A percentile compares a stretch with the other conserved stretches of the same genome.
Conservation (phyloP, 2,888 invertebrate species). For the Agrochola macilenta region DNA sequence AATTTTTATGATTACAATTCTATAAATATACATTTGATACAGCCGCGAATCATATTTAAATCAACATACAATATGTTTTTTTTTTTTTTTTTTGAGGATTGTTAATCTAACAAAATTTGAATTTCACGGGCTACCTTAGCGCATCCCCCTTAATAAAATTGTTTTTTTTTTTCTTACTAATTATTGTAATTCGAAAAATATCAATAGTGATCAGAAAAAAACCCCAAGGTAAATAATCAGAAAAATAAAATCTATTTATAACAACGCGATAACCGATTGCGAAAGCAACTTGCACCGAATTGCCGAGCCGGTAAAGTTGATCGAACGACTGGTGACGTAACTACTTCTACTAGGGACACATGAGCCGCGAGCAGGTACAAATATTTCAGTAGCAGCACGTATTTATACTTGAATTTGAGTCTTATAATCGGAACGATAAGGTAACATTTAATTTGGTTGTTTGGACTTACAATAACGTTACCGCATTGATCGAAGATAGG, state of each 20-base stretch:
- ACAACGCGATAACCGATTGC: background rate
- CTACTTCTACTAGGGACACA: constrained; percentile 81
- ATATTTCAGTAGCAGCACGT: constrained; percentile 33
- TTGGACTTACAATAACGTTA: constrained; percentile 82
- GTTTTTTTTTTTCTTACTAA: no score
- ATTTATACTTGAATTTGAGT: constrained; percentile 19
- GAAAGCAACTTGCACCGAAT: constrained; percentile 25
- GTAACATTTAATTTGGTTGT: constrained; percentile 15
- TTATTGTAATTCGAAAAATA: background rate
- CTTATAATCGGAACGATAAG: rapidly evolving
- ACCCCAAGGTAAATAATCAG: background rate
- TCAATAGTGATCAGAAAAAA: background rate
- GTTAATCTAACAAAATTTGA: no score
- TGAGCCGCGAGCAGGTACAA: constrained; percentile 68
- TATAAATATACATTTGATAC: no score
- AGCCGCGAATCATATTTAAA: no score
- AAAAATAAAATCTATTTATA: background rate
- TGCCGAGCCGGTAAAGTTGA: constrained; percentile 52
- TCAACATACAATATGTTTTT: no score
- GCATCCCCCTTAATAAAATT: no score
- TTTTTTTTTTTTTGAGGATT: no score
- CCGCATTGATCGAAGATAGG: constrained; percentile 85
- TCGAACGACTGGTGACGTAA: constrained; percentile 82
- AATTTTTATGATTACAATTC: no score
- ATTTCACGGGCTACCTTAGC: no score